Conservation (phyloP, 1,140 invertebrate species). For the Brachystomella parvula region DNA sequence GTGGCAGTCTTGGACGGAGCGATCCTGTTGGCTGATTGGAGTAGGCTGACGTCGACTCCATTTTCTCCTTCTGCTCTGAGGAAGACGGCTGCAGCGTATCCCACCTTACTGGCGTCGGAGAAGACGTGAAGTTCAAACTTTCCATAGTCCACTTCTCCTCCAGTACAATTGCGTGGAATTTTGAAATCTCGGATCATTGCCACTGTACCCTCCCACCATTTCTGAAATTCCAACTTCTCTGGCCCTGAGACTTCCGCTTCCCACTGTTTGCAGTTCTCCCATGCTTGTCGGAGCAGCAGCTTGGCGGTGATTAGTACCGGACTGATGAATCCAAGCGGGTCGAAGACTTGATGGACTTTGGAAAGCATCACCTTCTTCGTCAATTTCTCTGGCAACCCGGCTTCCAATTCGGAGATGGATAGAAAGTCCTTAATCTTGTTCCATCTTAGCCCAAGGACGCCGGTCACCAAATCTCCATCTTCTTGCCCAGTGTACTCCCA, state of each 20-base stretch:
- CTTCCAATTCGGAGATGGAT: neutral
- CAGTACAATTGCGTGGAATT: conserved; percentile 9
- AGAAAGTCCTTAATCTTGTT: conserved; percentile 9
- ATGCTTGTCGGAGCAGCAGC: conserved; percentile 25
- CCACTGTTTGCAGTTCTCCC: conserved; percentile 16
- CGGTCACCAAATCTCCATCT: neutral
- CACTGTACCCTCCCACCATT: conserved; percentile 9
- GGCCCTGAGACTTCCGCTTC: conserved; percentile 22
- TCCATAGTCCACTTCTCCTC: neutral
- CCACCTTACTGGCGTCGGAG: conserved; percentile 27
- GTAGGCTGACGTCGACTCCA: neutral
- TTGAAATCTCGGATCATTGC: conserved; percentile 8
- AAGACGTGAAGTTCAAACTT: conserved; percentile 25
- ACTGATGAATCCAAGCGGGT: conserved; percentile 28
- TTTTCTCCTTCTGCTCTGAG: conserved; percentile 10
- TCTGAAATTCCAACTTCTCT: conserved; percentile 1
- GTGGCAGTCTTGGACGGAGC: conserved; percentile 11
- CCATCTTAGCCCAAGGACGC: conserved; percentile 18
- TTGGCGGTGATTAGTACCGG: conserved; percentile 24
- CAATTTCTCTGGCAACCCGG: neutral
- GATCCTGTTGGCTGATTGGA: conserved; percentile 16
- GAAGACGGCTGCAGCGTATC: conserved; percentile 27
- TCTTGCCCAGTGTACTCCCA: neutral
- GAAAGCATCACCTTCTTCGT: conserved; percentile 23
- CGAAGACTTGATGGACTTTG: conserved; percentile 11